Conservation (phyloP, 2,888 invertebrate species). For the Eupithecia subfuscata region DNA sequence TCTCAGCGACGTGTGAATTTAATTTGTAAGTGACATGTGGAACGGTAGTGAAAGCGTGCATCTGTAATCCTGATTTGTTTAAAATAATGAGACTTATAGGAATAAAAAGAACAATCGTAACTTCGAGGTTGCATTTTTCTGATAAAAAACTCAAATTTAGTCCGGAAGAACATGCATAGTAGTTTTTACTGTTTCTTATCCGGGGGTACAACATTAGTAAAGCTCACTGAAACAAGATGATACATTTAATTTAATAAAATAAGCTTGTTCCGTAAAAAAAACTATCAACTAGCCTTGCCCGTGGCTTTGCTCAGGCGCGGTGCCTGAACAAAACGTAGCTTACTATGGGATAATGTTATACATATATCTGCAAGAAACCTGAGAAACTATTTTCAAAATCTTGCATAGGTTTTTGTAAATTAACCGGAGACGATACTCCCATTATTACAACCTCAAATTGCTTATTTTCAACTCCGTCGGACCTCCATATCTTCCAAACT, state of each 20-base stretch:
- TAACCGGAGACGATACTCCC: neutral
- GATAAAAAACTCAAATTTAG: neutral
- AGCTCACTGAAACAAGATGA: neutral
- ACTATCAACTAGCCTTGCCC: neutral
- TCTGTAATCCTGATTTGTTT: slow-evolving; percentile 8
- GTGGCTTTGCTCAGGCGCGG: neutral
- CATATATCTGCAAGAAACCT: too few relatives aligned
- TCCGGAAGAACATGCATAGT: neutral
- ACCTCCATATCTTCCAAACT: too few relatives aligned
- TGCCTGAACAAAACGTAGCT: too few relatives aligned
- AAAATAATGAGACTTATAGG: neutral
- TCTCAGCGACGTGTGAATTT: slow-evolving; percentile 71
- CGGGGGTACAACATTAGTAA: neutral
- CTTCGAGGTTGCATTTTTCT: too few relatives aligned
- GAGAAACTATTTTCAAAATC: too few relatives aligned
- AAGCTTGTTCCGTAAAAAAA: neutral
- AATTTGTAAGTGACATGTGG: slow-evolving; percentile 65
- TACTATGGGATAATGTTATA: too few relatives aligned
- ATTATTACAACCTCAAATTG: neutral
- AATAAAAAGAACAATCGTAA: too few relatives aligned
- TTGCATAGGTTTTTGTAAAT: too few relatives aligned
- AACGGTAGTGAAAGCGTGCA: slow-evolving; percentile 56
- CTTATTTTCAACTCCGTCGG: too few relatives aligned
- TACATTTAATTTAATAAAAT: too few relatives aligned
- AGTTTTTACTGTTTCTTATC: neutral